Evolutionary conservation across 2,797 vertebrate species (phyloP), one percentile per base, ranked within the genome.

Genomic region (Avahi laniger): DNA sequence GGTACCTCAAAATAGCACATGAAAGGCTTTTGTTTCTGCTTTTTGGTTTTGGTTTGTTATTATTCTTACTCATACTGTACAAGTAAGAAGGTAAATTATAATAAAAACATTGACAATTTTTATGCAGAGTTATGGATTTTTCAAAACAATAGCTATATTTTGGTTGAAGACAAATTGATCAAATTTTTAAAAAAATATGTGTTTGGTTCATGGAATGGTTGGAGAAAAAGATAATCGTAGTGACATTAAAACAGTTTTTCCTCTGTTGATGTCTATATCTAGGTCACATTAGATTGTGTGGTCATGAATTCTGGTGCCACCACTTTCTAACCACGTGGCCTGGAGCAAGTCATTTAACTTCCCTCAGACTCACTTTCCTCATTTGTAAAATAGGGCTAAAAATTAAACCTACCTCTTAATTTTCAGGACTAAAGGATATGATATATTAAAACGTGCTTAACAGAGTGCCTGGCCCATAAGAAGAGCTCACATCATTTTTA

Each of bases 61-160:
- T 69, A 28, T 75, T 86, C 78, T 80, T 38, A 76, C 26, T 85
- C 24, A 28, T 79, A 59, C 9, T 30, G 0, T 46, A 50, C 22
- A 82, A 93, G 54, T 90, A 93, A 95, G 86, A 95, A 43, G 24
- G 69, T 33, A 75, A 91, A 76, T 91, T 59, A 91, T 92, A 95
- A 18, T 5, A 11, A 46, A 63, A 52, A 54, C 54, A 30, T 61
- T n/a, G 8, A 38, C 20, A 54, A 1, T 83, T 76, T 81, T 73
- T 18, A 87, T 41, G 14, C 80, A 50, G 10, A 1, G 48, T 7
- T 67, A 30, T 82, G 15, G 43, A 35, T n/a, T 94, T 70, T 91
- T 93, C 38, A 67, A 67, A 50, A 72, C 52, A 46, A 22, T 63
- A 48, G 24, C 5, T 93, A 15, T 52, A 17, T 57, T 76, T 80